A percentile compares a stretch with the other conserved stretches of the same genome.
These are phyloP conservation scores for Vulpes vulpes DNA, from an alignment of 2,113 vertebrate species.

Conservation along the genomic window DNA sequence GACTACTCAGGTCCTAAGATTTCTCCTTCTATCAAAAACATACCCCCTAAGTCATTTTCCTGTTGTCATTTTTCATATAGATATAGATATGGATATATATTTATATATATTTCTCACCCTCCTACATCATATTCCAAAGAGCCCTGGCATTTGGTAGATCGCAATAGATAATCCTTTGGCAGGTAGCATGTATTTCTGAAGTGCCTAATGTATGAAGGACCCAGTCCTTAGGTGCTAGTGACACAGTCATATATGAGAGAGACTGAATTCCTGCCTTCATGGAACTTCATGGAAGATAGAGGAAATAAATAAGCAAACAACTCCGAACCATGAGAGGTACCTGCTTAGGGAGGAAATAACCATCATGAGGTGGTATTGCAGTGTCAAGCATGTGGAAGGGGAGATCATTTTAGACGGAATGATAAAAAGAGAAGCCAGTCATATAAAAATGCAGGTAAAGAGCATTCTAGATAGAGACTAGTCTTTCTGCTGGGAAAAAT, in stretches of 20 bases:
- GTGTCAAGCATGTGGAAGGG: background rate
- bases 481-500: background rate
- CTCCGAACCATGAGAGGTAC: background rate
- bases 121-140: background rate
- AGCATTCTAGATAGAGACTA: background rate
- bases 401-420: background rate
- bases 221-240: background rate
- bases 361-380: fast-evolving
- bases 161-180: background rate
- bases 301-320: constrained; percentile 11
- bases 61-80: background rate
- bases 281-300: background rate
- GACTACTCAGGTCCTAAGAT: background rate
- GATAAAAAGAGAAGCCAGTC: background rate
- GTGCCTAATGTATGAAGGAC: background rate
- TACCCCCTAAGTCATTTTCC: background rate
- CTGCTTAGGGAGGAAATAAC: background rate
- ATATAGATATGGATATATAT: background rate
- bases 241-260: background rate
- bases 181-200: background rate
- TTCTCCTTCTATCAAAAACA: background rate
- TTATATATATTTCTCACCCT: background rate
- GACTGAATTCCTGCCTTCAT: background rate
- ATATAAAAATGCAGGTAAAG: background rate
- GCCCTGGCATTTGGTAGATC: background rate